Evolutionary conservation across 2,888 invertebrate species (phyloP), one percentile per base, ranked within the genome.

Genomic region (Allacma fusca): DNA sequence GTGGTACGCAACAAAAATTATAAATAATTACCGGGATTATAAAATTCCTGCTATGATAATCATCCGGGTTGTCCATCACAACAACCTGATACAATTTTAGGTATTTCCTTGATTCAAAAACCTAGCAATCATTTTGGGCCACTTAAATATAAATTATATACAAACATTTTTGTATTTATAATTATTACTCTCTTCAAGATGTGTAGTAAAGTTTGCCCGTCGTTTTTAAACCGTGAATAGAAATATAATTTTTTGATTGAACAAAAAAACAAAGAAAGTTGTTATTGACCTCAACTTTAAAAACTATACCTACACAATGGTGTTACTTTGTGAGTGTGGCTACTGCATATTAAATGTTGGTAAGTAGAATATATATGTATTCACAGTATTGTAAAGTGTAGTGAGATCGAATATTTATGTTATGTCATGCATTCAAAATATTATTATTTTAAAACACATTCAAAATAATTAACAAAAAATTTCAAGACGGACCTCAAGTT

Each of bases 21-120:
- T 28, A 40, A 73, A 57, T 73, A 73, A 62, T 73, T 73, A 73
- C 73, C 73, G 73, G 73, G 73, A n/a, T 62, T 40, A 62, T 64
- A 73, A 73, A 73, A 73, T 73, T 73, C 62, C 62, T 40, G 62
- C 62, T 62, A 73, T 62, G 4, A 73, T 73, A 29, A 71, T 43
- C 12, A 29, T 59, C 13, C 19, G 43, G 71, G 71, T 44, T 71
- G 57, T 71, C 71, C 71, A 71, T 71, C 71, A 71, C 71, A 71
- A 71, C 71, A 44, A 68, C 68, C 50, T 43, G 29, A 28, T 29
- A 65, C 29, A 65, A 24, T 65, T 24, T 65, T 13, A n/a, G 5
- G 62, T 62, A 62, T 24, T 24, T 57, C 5, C 4, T 57, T 23
- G 9, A 1, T 12, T 62, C 9, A 24, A 62, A 62, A 62, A 23